Conservation (phyloP, 2,797 vertebrate genomes). For the Clarias laeviceps region DNA sequence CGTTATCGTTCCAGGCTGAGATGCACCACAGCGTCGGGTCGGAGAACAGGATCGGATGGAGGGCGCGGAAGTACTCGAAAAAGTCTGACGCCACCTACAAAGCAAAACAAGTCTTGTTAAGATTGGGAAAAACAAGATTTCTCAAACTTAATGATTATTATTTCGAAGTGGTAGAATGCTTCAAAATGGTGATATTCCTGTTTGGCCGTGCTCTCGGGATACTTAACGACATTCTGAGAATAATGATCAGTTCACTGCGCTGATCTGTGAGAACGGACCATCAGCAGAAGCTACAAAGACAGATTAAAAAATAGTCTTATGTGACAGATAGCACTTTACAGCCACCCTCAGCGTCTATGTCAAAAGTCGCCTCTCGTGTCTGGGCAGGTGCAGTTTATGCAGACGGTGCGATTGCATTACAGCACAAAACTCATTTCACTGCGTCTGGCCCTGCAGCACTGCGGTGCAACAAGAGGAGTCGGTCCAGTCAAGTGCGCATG, state of each 20-base stretch:
- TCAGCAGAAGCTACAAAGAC: conserved; percentile 14
- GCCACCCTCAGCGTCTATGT: not conserved
- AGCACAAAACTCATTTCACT: not conserved
- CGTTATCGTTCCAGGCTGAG: conserved; percentile 97
- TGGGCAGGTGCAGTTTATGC: not conserved
- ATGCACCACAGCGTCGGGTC: conserved; percentile 89
- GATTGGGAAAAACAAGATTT: not conserved
- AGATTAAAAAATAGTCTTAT: conserved; percentile 25
- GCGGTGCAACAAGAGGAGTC: not conserved
- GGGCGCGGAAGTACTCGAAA: conserved; percentile 92
- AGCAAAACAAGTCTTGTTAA: conserved; percentile 20
- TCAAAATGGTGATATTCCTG: not conserved
- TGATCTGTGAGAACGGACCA: conserved; percentile 48
- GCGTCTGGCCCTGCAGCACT: not conserved
- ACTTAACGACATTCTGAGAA: conserved; percentile 25
- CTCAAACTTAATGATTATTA: not conserved
- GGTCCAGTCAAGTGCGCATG: not conserved
- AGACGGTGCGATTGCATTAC: not conserved
- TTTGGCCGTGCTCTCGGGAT: not conserved
- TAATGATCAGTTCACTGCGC: conserved; percentile 46
- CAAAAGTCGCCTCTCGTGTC: not conserved
- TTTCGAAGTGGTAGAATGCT: not conserved
- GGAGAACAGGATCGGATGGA: conserved; percentile 74
- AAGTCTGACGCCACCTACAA: conserved; percentile 88
- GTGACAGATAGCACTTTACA: not conserved